Evolutionary conservation across 2,888 invertebrate genomes (phyloP).

Genomic region (Harpalus rubripes): DNA sequence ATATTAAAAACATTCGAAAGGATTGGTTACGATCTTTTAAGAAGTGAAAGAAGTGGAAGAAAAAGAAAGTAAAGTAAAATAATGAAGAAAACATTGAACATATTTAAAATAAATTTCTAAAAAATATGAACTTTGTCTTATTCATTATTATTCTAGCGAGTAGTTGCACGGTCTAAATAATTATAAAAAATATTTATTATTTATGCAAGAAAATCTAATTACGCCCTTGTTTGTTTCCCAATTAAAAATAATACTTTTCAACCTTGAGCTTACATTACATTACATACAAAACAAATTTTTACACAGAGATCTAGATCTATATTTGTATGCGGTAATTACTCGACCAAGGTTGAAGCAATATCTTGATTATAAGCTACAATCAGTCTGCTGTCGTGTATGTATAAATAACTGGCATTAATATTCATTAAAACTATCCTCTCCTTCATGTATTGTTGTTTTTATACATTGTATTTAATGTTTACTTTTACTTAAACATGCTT

Average conservation of each 20-base stretch:
- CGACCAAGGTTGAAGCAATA: slow-evolving; percentile 58
- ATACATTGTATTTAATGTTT: slow-evolving; percentile 40
- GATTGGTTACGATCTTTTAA: too few relatives aligned
- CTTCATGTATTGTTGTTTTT: slow-evolving; percentile 40
- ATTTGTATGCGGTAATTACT: slow-evolving; percentile 61
- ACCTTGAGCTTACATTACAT: slow-evolving; percentile 54
- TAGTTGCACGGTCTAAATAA: too few relatives aligned
- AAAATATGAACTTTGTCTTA: too few relatives aligned
- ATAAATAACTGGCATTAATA: slow-evolving; percentile 63
- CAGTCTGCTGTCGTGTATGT: slow-evolving; percentile 60
- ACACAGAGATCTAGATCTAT: slow-evolving; percentile 57
- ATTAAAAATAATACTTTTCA: slow-evolving; percentile 33
- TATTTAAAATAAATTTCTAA: too few relatives aligned
- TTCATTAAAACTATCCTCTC: slow-evolving; percentile 62
- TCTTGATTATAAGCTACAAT: slow-evolving; percentile 63
- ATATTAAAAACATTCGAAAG: too few relatives aligned
- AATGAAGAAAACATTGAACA: too few relatives aligned
- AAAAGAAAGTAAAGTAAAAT: too few relatives aligned
- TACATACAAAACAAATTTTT: slow-evolving; percentile 48
- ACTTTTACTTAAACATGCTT: slow-evolving; percentile 23
- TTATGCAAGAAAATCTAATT: too few relatives aligned
- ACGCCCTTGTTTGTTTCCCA: background rate
- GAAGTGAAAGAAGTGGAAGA: too few relatives aligned
- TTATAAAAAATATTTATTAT: too few relatives aligned
- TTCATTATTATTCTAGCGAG: too few relatives aligned